Conservation (phyloP, 64 coral and sea anemone genomes). For the Astreopora myriophthalma region DNA sequence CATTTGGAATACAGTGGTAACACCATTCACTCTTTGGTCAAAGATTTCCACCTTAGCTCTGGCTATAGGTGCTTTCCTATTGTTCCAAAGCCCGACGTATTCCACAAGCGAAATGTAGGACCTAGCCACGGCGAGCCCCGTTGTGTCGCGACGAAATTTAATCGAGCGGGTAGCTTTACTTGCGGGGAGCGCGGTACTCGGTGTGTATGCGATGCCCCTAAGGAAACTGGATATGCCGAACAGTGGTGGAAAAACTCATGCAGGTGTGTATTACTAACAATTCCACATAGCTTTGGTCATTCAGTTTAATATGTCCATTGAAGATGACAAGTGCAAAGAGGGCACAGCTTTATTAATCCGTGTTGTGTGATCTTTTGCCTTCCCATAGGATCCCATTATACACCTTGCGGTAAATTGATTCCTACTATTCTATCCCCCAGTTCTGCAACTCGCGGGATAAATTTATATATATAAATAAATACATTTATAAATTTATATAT, state of each 20-base stretch:
- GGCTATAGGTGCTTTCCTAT: conserved; percentile 57
- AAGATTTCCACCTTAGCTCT: conserved; percentile 7
- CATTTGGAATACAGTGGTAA: conserved; percentile 40
- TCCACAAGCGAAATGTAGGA: conserved; percentile 78
- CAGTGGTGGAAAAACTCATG: conserved; percentile 68
- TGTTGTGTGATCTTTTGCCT: too few relatives aligned
- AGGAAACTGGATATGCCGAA: conserved; percentile 27
- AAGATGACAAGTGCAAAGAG: too few relatives aligned
- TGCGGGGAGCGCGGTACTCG: conserved; percentile 92
- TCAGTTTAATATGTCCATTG: too few relatives aligned
- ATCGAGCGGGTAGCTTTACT: conserved; percentile 42
- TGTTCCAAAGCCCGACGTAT: conserved; percentile 45
- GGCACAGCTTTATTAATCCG: too few relatives aligned
- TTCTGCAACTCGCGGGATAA: too few relatives aligned
- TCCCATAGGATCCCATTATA: too few relatives aligned
- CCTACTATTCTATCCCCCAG: too few relatives aligned
- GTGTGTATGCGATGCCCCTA: conserved; percentile 89
- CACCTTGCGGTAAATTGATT: background rate
- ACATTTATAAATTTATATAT: too few relatives aligned
- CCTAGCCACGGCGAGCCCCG: conserved; percentile 23
- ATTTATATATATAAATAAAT: too few relatives aligned
- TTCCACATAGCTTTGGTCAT: too few relatives aligned
- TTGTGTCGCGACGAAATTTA: background rate
- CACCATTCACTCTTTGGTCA: conserved; percentile 22
- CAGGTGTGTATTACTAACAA: conserved; percentile 61